Percentiles rank a stretch among this genome's conserved stretches.
phyloP scores from a whole-genome alignment of 2,113 vertebrate genomes.

The Picathartes gymnocephalus region DNA sequence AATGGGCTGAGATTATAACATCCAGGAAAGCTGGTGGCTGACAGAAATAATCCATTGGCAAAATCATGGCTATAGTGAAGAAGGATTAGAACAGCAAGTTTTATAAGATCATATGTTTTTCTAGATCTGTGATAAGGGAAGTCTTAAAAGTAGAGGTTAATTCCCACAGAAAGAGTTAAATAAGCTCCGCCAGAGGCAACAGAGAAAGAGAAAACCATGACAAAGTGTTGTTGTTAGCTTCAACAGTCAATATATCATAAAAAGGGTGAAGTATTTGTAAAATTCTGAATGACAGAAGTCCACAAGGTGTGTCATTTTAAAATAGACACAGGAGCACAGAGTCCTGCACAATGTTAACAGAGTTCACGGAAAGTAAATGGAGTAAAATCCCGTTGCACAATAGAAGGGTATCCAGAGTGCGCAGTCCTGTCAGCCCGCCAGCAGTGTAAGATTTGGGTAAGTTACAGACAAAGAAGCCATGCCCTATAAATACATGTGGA shows the following conservation, averaged over 20 bases:
- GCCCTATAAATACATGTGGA: background rate
- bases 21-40: background rate
- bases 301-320: slow-evolving; percentile 57
- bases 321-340: slow-evolving; percentile 31
- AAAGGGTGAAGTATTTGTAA: slow-evolving; percentile 51
- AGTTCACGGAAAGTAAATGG: slow-evolving; percentile 48
- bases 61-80: background rate
- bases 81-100: background rate
- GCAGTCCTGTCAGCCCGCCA: background rate
- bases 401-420: background rate
- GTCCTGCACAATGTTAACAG: slow-evolving; percentile 7
- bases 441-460: background rate
- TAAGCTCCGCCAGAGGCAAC: background rate
- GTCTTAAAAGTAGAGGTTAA: background rate
- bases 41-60: background rate
- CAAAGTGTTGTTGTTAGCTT: background rate
- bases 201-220: slow-evolving; percentile 2
- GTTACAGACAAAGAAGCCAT: background rate
- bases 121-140: background rate
- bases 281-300: slow-evolving; percentile 49
- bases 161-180: background rate
- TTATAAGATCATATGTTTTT: background rate
- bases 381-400: slow-evolving; percentile 50
- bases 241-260: background rate
- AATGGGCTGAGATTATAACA: background rate